Evolutionary conservation across 35 echinoderm and acorn worm genomes (phyloP).

Genomic region (Amphiura filiformis): DNA sequence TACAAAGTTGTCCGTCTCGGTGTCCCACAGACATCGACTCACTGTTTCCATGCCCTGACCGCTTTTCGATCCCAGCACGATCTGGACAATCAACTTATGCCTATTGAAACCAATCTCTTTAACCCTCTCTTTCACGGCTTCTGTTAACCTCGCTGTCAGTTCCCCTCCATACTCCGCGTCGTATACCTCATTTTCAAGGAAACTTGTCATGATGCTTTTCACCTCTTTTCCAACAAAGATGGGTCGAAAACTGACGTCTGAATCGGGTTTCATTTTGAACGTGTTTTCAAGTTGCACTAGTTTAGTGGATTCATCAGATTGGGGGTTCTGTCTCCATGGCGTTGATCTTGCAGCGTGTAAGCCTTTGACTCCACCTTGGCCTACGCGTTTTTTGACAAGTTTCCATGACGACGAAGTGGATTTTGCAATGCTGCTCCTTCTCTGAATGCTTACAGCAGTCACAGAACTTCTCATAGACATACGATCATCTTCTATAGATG

Average conservation of each 20-base stretch:
- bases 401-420: too few species aligned
- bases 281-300: conserved; percentile 54
- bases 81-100: conserved; percentile 71
- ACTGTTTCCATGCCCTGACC: conserved; percentile 65
- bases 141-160: conserved; percentile 42
- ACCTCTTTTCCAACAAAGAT: conserved; percentile 40
- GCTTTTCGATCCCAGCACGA: conserved; percentile 34
- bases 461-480: too few species aligned
- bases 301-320: too few species aligned
- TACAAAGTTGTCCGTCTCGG: conserved; percentile 48
- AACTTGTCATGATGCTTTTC: conserved; percentile 13
- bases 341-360: too few species aligned
- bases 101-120: conserved; percentile 42
- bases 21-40: conserved; percentile 73
- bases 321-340: too few species aligned
- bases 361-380: too few species aligned
- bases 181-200: conserved; percentile 31
- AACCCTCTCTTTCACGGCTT: conserved; percentile 51
- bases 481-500: too few species aligned
- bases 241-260: conserved; percentile 18
- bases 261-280: conserved; percentile 49
- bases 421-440: too few species aligned
- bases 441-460: too few species aligned
- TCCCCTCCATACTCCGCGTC: conserved; percentile 21
- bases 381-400: too few species aligned